Conservation (phyloP, 2,113 vertebrate species). For the Sphyrna mokarran region DNA sequence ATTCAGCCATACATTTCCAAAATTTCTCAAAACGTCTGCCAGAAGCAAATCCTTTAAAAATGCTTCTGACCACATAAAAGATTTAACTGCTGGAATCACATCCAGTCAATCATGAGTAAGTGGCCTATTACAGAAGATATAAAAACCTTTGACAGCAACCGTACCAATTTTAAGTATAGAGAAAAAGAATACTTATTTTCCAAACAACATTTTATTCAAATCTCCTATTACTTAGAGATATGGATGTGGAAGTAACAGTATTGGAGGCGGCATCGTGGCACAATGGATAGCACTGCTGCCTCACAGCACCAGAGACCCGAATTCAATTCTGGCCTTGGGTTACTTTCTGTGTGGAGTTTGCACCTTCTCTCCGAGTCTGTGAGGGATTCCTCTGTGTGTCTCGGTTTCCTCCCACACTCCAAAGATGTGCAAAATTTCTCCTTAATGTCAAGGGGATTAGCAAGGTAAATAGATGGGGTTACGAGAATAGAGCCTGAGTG, state of each 20-base stretch:
- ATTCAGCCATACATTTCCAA: background rate
- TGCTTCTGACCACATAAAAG: background rate
- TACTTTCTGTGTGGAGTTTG: too few species aligned
- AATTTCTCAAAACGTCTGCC: background rate
- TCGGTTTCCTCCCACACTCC: too few species aligned
- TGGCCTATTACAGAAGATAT: background rate
- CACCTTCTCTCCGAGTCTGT: too few species aligned
- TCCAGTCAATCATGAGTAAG: background rate
- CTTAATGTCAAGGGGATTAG: too few species aligned
- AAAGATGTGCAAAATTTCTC: too few species aligned
- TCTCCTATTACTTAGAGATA: background rate
- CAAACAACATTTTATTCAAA: background rate
- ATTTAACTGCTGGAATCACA: background rate
- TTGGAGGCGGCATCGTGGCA: background rate
- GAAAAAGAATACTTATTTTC: background rate
- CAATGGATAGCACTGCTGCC: too few species aligned
- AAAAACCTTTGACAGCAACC: background rate
- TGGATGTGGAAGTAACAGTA: background rate
- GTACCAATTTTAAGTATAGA: background rate
- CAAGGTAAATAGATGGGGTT: too few species aligned
- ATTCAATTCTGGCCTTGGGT: too few species aligned
- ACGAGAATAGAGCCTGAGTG: too few species aligned
- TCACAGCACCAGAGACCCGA: too few species aligned
- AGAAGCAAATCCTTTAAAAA: background rate
- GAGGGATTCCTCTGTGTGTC: too few species aligned